Base-by-base conservation (phyloP, 2,888 invertebrate genomes). In the Chrysolina oricalcia region DNA sequence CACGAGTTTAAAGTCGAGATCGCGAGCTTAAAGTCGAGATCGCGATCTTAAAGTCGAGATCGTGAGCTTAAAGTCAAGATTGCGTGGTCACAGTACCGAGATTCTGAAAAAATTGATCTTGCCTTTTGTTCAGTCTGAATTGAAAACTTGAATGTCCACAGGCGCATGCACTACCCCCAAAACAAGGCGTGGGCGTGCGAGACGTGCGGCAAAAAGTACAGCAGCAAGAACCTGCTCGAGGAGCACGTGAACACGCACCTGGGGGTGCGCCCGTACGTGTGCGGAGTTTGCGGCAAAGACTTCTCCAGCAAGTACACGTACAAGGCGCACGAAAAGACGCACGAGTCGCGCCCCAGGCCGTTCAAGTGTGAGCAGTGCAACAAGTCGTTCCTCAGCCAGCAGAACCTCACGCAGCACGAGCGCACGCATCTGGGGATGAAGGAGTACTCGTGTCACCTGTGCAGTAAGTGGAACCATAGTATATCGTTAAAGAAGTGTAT, bases 261-360 rank as follows among this genome's bases (percentile, higher is more conserved):
- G 0, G 95, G 94, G 0, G 85, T 90, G 1, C 89, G 94, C 0
- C 94, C 95, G 0, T 93, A 94, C 86, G 87, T 90, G 5, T 95
- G 95, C 84, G 84, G 87, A 0, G 85, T 89, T 0, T 96, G 96
- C 85, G 90, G 91, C 9, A 95, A 95, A 88, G 91, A 92, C 80
- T 95, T 95, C 88, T 93, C 95, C 0, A 94, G 94, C 13, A 95
- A 95, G 83, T 95, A 95, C 83, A 94, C 95, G 0, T 92, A 92
- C 78, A 93, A 93, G 63, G 85, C 95, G 0, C 96, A 95, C 81
- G 89, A 93, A 73, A 95, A 95, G 87, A 95, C 93, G 0, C 95
- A 95, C 83, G 91, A 83, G 86, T 89, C 90, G 11, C 90, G 95
- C 0, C 93, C 94, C 0, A 90, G 95, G 0, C 94, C 94, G 0